phyloP scores from a whole-genome alignment of 2,113 vertebrate species.

The Myodes glareolus region DNA sequence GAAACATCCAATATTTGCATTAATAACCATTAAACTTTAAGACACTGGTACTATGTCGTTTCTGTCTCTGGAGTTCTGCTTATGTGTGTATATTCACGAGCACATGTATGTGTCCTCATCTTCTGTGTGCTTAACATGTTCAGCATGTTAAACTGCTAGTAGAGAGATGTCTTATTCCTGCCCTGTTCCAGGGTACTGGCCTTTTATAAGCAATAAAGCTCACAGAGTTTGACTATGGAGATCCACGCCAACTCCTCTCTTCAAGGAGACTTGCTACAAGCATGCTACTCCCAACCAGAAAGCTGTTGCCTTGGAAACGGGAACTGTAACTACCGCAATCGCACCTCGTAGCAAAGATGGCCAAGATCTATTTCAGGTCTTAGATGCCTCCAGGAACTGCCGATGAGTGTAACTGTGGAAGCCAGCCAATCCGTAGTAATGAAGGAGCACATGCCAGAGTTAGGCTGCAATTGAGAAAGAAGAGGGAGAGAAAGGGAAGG shows the following conservation, averaged over 20 bases:
- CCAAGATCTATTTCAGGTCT: constrained; percentile 70
- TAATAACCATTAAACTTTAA: background rate
- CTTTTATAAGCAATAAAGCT: constrained; percentile 50
- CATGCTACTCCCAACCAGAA: background rate
- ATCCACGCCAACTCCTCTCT: background rate
- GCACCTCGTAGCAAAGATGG: constrained; percentile 64
- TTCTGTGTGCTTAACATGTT: background rate
- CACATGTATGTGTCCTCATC: background rate
- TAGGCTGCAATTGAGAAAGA: constrained; percentile 32
- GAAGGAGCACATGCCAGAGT: constrained; percentile 58
- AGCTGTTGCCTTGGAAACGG: constrained; percentile 63
- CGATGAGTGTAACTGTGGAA: constrained; percentile 60
- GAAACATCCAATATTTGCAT: background rate
- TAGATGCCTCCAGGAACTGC: constrained; percentile 75
- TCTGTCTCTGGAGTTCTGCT: background rate
- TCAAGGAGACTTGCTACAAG: constrained; percentile 35
- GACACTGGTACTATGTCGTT: background rate
- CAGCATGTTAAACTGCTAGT: background rate
- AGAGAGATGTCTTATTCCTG: background rate
- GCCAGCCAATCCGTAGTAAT: constrained; percentile 67
- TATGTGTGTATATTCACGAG: background rate
- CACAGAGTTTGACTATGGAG: constrained; percentile 27
- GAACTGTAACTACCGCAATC: constrained; percentile 66
- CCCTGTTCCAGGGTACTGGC: background rate
- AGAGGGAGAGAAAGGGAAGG: background rate